These are phyloP conservation scores for Osmoderma eremita DNA, from an alignment of 2,888 invertebrate species.

Conservation along the genomic window DNA sequence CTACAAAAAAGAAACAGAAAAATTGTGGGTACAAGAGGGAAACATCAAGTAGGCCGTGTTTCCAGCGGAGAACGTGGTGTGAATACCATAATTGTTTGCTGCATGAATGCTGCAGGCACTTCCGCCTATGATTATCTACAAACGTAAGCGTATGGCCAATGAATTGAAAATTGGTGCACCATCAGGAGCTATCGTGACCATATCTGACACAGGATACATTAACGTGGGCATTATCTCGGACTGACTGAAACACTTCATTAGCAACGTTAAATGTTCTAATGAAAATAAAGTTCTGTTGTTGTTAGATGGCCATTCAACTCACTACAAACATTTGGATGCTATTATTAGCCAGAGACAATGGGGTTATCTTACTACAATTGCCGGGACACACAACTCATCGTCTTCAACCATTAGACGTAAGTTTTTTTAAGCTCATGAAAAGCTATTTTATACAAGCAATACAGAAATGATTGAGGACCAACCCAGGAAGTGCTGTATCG, in stretches of 20 bases:
- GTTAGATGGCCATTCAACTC: slow-evolving; percentile 20
- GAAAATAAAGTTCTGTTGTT: background rate
- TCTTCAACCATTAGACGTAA: slow-evolving; percentile 22
- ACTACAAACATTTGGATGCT: slow-evolving; percentile 26
- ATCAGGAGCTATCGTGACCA: background rate
- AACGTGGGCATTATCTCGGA: background rate
- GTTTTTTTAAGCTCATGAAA: slow-evolving; percentile 10
- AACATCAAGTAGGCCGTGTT: slow-evolving; percentile 51
- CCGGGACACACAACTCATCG: slow-evolving; percentile 21
- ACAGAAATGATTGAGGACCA: slow-evolving; percentile 9
- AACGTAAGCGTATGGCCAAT: background rate
- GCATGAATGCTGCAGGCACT: background rate
- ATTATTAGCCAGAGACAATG: slow-evolving; percentile 21
- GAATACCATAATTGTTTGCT: background rate
- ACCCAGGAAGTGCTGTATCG: slow-evolving; percentile 16
- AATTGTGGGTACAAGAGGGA: slow-evolving; percentile 54
- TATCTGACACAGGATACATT: background rate
- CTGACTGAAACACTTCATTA: background rate
- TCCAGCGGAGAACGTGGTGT: slow-evolving; percentile 1
- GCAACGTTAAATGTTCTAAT: background rate
- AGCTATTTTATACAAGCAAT: slow-evolving; percentile 12
- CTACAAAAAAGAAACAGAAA: slow-evolving; percentile 56
- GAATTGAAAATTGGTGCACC: background rate
- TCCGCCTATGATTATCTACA: background rate
- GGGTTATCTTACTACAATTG: slow-evolving; percentile 15